These are phyloP conservation scores for Hedychridium roseum DNA, from an alignment of 2,888 invertebrate species.

Conservation along the genomic window DNA sequence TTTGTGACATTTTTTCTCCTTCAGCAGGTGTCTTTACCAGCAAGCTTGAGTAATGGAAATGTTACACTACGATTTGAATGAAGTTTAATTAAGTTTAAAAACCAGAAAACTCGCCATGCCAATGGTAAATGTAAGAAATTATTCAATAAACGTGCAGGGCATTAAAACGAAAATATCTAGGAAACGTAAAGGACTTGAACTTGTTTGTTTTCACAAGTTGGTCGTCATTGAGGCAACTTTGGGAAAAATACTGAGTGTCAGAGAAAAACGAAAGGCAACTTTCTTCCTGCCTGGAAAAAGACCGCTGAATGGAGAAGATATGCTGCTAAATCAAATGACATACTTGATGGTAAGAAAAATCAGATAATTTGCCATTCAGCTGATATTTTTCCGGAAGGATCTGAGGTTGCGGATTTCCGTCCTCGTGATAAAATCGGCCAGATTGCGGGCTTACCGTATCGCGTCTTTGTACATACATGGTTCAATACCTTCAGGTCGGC, in stretches of 20 bases:
- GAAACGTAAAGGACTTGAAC: too few species aligned
- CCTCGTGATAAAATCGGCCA: conserved; percentile 9
- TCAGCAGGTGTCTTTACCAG: neutral
- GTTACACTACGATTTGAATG: neutral
- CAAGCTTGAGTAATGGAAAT: neutral
- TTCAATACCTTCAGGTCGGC: conserved; percentile 91
- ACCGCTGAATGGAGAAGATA: too few species aligned
- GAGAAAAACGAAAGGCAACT: too few species aligned
- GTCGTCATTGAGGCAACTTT: too few species aligned
- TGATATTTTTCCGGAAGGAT: neutral
- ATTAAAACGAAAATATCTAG: neutral
- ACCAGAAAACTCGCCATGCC: neutral
- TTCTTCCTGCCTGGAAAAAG: too few species aligned
- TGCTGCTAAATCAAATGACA: too few species aligned
- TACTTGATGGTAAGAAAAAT: too few species aligned
- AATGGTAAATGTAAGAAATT: neutral
- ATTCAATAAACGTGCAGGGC: neutral
- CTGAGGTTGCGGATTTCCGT: neutral
- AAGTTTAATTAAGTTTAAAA: neutral
- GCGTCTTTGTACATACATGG: conserved; percentile 63
- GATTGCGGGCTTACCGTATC: conserved; percentile 58
- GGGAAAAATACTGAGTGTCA: too few species aligned
- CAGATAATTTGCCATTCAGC: neutral
- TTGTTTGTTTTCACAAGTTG: too few species aligned
- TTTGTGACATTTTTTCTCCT: neutral